phyloP scores from a whole-genome alignment of 2,797 vertebrate species.

The Allobates femoralis region DNA sequence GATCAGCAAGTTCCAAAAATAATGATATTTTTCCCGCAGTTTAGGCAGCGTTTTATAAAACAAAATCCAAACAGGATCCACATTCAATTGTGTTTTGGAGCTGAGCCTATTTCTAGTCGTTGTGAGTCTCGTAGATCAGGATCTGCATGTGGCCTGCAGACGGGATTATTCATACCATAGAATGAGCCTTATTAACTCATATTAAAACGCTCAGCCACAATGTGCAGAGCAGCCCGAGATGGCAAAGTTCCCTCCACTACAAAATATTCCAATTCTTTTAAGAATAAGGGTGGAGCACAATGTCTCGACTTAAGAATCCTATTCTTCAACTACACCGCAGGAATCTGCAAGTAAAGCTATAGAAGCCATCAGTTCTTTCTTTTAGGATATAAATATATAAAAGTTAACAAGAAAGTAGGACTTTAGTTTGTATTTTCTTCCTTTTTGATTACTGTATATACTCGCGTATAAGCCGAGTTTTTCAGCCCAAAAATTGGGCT shows the following conservation, averaged over 20 bases:
- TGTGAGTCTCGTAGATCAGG: constrained; percentile 8
- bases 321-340: constrained; percentile 27
- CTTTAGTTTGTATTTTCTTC: too few species aligned
- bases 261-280: constrained; percentile 5
- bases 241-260: constrained; percentile 3
- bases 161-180: constrained; percentile 20
- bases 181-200: constrained; percentile 16
- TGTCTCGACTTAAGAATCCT: constrained; percentile 22
- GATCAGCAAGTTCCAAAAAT: neutral
- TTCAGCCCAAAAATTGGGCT: too few species aligned
- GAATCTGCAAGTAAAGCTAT: constrained; percentile 26
- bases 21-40: neutral
- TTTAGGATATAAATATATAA: neutral
- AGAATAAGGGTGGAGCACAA: constrained; percentile 31
- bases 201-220: constrained; percentile 34
- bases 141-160: constrained; percentile 39
- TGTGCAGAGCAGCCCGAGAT: constrained; percentile 16
- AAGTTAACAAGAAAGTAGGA: too few species aligned
- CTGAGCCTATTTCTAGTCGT: neutral
- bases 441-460: too few species aligned
- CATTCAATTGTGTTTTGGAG: neutral
- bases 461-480: too few species aligned
- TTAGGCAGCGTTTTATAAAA: neutral
- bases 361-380: constrained; percentile 6
- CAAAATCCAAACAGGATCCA: neutral